Evolutionary conservation across 2,888 invertebrate species (phyloP).

Genomic region (Ochropleura leucogaster): DNA sequence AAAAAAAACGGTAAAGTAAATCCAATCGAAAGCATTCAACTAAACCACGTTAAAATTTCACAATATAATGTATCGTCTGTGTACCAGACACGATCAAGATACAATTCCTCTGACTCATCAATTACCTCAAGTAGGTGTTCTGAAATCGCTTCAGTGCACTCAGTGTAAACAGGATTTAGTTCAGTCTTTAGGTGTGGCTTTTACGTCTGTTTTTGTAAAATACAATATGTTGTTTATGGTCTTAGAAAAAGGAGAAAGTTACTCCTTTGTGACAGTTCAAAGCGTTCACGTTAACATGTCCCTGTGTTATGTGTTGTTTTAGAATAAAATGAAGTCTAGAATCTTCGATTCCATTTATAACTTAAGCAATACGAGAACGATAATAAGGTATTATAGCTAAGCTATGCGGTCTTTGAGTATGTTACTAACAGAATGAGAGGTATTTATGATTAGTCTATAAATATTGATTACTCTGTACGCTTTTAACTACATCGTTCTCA

Average conservation of each 20-base stretch:
- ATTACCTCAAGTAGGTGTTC: slow-evolving; percentile 38
- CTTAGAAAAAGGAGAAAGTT: background rate
- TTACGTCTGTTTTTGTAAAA: background rate
- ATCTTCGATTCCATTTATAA: background rate
- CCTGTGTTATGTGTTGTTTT: background rate
- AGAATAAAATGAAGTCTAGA: background rate
- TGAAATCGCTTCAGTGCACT: slow-evolving; percentile 31
- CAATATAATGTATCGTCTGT: slow-evolving; percentile 17
- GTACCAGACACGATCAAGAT: slow-evolving; percentile 43
- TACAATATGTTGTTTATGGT: background rate
- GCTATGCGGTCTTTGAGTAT: no score
- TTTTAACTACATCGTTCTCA: no score
- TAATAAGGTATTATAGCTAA: background rate
- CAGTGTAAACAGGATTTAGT: slow-evolving; percentile 23
- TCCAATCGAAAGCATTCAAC: background rate
- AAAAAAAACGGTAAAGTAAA: background rate
- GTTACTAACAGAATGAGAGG: background rate
- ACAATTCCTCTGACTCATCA: slow-evolving; percentile 39
- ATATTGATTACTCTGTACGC: no score
- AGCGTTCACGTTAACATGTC: background rate
- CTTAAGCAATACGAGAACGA: background rate
- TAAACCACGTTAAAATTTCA: slow-evolving; percentile 13
- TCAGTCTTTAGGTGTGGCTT: background rate
- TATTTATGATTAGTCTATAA: background rate
- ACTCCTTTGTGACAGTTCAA: background rate